Evolutionary conservation across 2,797 vertebrate species (phyloP).

Genomic region (Gymnoscopelus microlampas): DNA sequence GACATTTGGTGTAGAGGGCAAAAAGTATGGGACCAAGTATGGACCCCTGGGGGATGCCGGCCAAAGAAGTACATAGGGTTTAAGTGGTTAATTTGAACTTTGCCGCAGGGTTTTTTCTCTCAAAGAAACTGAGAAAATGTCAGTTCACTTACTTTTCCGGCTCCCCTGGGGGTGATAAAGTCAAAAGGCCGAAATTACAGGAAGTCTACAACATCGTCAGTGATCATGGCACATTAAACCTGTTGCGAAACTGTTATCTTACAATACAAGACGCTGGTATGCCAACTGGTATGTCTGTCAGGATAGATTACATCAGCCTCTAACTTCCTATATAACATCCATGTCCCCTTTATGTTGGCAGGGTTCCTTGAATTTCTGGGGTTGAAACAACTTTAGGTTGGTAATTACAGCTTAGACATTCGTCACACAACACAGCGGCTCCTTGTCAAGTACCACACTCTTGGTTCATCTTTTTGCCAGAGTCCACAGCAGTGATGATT

Average conservation of each 20-base stretch:
- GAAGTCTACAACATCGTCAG: neutral
- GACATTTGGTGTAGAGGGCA: too few species aligned
- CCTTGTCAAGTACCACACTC: neutral
- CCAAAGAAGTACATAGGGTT: too few species aligned
- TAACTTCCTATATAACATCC: neutral
- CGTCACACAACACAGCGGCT: neutral
- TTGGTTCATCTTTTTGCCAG: neutral
- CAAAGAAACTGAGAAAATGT: neutral
- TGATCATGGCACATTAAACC: neutral
- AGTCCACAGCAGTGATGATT: neutral
- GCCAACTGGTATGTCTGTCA: conserved; percentile 2
- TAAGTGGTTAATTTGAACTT: too few species aligned
- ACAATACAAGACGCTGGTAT: neutral
- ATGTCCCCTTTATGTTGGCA: too few species aligned
- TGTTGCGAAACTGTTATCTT: neutral
- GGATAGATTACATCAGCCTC: neutral
- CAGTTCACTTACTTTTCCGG: neutral
- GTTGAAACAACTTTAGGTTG: neutral
- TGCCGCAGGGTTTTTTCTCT: neutral
- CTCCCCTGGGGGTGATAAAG: neutral
- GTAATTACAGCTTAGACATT: neutral
- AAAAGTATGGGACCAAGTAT: too few species aligned
- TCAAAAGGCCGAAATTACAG: neutral
- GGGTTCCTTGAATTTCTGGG: too few species aligned
- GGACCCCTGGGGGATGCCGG: too few species aligned